Evolutionary conservation across 1,140 invertebrate species (phyloP), one percentile per base, ranked within the genome.

Genomic region (Oedothorax gibbosus): DNA sequence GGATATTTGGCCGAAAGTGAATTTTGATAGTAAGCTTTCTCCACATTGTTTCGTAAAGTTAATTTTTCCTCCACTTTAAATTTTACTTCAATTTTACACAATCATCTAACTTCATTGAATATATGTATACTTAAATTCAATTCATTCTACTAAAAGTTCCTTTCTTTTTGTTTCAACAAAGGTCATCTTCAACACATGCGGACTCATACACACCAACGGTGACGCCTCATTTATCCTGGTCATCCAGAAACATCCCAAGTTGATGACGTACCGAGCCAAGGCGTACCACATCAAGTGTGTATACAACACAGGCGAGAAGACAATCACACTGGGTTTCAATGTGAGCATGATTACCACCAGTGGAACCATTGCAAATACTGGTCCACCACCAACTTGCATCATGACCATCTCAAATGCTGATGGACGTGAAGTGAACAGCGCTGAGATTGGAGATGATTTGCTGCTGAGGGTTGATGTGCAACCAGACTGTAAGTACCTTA

Each of bases 251-350:
- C 97, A 98, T 93, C 96, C 96, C 0, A 97, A 96, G 92, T 90
- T 98, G 7, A 94, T 98, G n/a, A 98, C 97, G 7, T 96, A 95
- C 89, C 96, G 97, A 88, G 96, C 96, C 2, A 96, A 97, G 91
- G 96, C 97, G 0, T 98, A 98, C 90, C 96, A 97, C 89, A 97
- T 98, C 68, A 96, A 96, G 90, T 98, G 97, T 90, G 94, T 97
- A 72, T 98, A 98, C 89, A 95, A 97, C 90, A 97, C 96, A 1
- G 96, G 96, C 82, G 96, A 97, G 90, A 96, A 97, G 90, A 97
- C 96, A 78, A 96, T 98, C 0, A 97, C 95, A 0, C 90, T 98
- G 8, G 96, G 96, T 9, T 98, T 98, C 89, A 98, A 98, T 88
- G 96, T 98, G 0, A 89, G 96, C 0, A 98, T 98, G 96, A 90